Conservation (phyloP, 92 coral and sea anemone species). For the Umimayanthus kanabou region DNA sequence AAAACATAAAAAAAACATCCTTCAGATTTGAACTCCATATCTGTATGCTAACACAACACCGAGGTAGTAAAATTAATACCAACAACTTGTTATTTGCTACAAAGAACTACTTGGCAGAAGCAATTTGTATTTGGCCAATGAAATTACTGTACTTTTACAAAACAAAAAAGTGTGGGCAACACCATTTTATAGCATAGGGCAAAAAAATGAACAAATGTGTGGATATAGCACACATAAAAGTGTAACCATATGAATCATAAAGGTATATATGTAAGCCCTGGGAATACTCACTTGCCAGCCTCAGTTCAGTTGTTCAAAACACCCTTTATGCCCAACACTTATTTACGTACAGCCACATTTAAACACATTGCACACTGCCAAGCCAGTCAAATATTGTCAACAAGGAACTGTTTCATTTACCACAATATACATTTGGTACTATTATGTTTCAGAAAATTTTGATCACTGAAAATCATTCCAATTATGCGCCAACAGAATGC, state of each 20-base stretch:
- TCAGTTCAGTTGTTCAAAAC: neutral
- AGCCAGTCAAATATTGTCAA: conserved; percentile 21
- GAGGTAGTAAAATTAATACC: neutral
- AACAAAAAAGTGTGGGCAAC: neutral
- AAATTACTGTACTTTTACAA: neutral
- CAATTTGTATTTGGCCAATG: neutral
- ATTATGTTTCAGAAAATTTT: neutral
- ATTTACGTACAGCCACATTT: conserved; percentile 25
- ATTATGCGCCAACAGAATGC: neutral
- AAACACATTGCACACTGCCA: neutral
- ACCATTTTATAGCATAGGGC: neutral
- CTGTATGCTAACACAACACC: neutral
- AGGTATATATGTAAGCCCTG: neutral
- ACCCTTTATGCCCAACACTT: neutral
- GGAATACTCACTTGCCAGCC: conserved; percentile 36
- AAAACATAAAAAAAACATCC: neutral
- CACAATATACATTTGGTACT: neutral
- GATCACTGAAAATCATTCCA: neutral
- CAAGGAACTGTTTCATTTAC: neutral
- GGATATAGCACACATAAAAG: neutral
- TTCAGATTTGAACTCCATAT: neutral
- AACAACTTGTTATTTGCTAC: neutral
- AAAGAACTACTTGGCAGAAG: neutral
- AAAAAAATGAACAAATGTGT: neutral
- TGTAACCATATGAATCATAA: neutral